Evolutionary conservation across 2,888 invertebrate species (phyloP), one percentile per base, ranked within the genome.

Genomic region (Camponotus fellah): DNA sequence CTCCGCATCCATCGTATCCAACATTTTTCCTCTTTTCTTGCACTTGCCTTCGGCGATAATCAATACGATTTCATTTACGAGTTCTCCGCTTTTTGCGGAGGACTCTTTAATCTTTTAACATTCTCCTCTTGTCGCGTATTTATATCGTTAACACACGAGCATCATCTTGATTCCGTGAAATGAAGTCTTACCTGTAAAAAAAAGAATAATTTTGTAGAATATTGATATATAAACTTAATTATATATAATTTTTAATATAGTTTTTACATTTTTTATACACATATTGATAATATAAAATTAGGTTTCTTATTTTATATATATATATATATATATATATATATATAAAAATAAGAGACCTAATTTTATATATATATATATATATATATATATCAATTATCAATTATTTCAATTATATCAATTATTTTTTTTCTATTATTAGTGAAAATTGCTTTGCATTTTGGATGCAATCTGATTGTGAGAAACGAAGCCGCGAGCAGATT

Each of bases 1-100:
- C 21, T 93, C 93, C 83, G 90, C 79, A 81, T 90, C 74, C 69
- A 90, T 91, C 21, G 91, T 81, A 76, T 91, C 91, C 79, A 94
- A 87, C 94, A 94, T 94, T 86, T 89, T 91, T 68, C 26, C 21
- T 21, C 17, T 4, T 76, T 34, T 64, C 10, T 53, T 14, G 40
- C 53, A 58, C 58, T 49, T 71, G 21, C 21, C 49, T 72, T n/a
- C 37, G 40, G 26, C 71, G 49, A 37, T 46, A 62, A 53, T 69
- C 71, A 56, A 72, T 85, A 69, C 46, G 9, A n/a, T 56, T 14
- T 53, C 65, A 74, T 74, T 62, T 46, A 46, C 14, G 43, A 46
- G 43, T 12, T 10, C 46, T 49, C 49, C 60, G 37, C 60, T 46
- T 58, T 37, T 56, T 40, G 17, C 56, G 46, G 17, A 34, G 46